A percentile compares a stretch with the other conserved stretches of the same genome.
Conservation (phyloP, 2,797 vertebrate genomes). For the Hozukius guyotensis region DNA sequence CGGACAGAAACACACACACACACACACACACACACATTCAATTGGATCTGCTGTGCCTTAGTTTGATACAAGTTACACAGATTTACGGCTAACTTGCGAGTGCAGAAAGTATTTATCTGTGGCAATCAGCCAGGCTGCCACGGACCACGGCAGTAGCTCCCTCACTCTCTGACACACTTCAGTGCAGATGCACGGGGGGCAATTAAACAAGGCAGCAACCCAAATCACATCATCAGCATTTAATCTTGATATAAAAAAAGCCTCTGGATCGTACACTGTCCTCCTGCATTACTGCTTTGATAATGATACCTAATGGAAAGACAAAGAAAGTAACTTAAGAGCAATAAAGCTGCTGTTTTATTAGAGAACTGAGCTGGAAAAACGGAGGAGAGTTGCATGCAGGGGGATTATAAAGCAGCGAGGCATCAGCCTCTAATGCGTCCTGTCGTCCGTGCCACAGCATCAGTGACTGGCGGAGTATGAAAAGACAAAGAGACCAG, state of each 20-base stretch:
- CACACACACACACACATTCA: neutral
- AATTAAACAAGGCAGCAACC: conserved; percentile 48
- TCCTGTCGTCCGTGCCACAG: conserved; percentile 17
- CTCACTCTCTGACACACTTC: conserved; percentile 24
- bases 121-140: conserved; percentile 29
- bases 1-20: neutral
- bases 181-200: conserved; percentile 27
- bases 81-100: neutral
- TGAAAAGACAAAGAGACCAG: conserved; percentile 70
- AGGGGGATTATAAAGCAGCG: neutral
- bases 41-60: neutral
- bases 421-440: conserved; percentile 25
- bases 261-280: neutral
- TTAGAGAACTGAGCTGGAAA: neutral
- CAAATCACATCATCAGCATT: conserved; percentile 34
- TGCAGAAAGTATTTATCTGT: conserved; percentile 24
- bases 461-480: neutral
- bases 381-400: conserved; percentile 7
- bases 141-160: conserved; percentile 8
- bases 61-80: neutral
- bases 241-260: conserved; percentile 35
- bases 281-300: neutral
- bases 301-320: neutral
- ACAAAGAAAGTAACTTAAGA: neutral
- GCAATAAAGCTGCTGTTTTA: neutral